Conservation (phyloP, 2,888 invertebrate genomes). For the Tuta absoluta region DNA sequence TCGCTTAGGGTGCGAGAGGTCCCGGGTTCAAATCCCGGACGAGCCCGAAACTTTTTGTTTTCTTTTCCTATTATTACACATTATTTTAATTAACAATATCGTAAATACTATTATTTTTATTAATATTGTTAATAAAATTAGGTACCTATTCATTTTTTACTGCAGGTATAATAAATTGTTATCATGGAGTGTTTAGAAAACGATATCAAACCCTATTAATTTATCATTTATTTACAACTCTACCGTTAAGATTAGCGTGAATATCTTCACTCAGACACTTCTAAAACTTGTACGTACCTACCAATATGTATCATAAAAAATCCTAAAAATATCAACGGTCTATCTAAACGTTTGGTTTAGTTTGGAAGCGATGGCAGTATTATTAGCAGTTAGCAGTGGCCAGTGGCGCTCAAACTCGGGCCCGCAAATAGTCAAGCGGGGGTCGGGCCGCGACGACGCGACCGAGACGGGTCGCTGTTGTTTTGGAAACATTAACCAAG, state of each 20-base stretch:
- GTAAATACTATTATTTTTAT: background rate
- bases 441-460: background rate
- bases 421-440: slow-evolving; percentile 52
- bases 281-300: background rate
- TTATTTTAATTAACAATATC: background rate
- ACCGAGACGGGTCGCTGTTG: slow-evolving; percentile 51
- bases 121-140: background rate
- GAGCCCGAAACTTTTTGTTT: slow-evolving; percentile 54
- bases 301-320: background rate
- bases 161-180: too few species aligned
- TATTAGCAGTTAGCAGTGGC: slow-evolving; percentile 49
- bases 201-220: background rate
- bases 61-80: background rate
- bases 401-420: slow-evolving; percentile 53
- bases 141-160: too few species aligned
- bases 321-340: too few species aligned
- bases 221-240: slow-evolving; percentile 30
- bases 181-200: background rate
- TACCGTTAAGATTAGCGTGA: slow-evolving; percentile 4
- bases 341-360: background rate
- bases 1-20: slow-evolving; percentile 81
- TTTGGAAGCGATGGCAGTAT: slow-evolving; percentile 35
- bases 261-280: background rate
- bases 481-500: slow-evolving; percentile 77
- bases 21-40: slow-evolving; percentile 81